phyloP scores from a whole-genome alignment of 2,113 vertebrate genomes.

The Calidris pygmaea region DNA sequence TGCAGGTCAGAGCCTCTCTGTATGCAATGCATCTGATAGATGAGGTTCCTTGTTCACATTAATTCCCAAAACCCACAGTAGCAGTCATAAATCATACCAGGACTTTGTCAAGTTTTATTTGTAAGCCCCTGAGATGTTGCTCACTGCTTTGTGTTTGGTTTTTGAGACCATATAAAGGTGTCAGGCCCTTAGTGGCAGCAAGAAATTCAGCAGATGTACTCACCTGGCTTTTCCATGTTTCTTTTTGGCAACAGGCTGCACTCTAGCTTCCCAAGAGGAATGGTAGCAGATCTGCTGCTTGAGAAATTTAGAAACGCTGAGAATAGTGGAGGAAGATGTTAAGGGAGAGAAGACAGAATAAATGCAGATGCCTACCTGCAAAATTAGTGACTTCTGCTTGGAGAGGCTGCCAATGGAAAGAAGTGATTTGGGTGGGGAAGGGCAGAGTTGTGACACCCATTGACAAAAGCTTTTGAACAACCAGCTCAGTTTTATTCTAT shows the following conservation, averaged over 20 bases:
- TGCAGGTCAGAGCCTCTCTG: not conserved
- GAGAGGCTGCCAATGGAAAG: fast-evolving
- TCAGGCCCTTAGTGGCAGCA: not conserved
- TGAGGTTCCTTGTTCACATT: not conserved
- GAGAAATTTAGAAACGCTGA: not conserved
- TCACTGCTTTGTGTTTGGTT: not conserved
- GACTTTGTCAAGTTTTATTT: not conserved
- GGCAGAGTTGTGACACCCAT: not conserved
- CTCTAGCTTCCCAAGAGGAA: not conserved
- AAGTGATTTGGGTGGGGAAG: not conserved
- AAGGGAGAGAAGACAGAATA: not conserved
- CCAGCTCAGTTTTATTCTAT: not conserved
- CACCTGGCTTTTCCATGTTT: not conserved
- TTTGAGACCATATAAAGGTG: not conserved
- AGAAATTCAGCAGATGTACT: not conserved
- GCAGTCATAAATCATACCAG: not conserved
- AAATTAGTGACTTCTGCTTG: not conserved
- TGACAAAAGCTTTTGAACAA: not conserved
- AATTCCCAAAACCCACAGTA: not conserved
- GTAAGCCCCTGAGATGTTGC: not conserved
- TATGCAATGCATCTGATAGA: not conserved
- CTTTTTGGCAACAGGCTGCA: not conserved
- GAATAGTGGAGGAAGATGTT: not conserved
- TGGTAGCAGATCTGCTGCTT: not conserved
- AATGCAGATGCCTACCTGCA: not conserved